These are phyloP conservation scores for Menidia beryllina DNA, from an alignment of 2,113 vertebrate genomes.

Conservation along the genomic window DNA sequence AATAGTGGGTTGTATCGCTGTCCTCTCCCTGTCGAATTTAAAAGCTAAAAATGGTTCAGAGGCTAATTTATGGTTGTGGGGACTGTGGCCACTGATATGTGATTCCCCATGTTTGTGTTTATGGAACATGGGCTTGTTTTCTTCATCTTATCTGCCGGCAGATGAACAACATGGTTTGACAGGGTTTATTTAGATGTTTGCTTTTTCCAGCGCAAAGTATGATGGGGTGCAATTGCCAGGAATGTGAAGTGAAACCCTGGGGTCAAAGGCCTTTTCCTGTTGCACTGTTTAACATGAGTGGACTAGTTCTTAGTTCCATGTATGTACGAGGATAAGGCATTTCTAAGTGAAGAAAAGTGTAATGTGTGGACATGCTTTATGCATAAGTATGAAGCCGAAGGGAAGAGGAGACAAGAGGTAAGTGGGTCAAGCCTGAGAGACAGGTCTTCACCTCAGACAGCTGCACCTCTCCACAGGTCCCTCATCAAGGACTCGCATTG, in stretches of 20 bases:
- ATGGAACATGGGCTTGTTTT: conserved; percentile 73
- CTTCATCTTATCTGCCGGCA: conserved; percentile 78
- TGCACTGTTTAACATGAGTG: conserved; percentile 64
- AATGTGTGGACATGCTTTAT: conserved; percentile 14
- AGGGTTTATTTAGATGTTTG: conserved; percentile 82
- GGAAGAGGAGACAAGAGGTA: conserved; percentile 41
- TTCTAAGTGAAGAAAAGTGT: conserved; percentile 21
- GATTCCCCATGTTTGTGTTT: conserved; percentile 82
- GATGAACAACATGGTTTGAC: conserved; percentile 77
- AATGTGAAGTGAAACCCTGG: conserved; percentile 65
- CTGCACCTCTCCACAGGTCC: conserved; percentile 83
- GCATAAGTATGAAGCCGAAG: conserved; percentile 28
- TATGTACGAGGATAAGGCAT: conserved; percentile 30
- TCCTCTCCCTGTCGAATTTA: conserved; percentile 54
- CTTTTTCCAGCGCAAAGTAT: conserved; percentile 77
- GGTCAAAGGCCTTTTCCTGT: conserved; percentile 82
- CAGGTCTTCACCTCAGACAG: conserved; percentile 84
- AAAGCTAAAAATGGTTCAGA: conserved; percentile 76
- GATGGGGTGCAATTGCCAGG: conserved; percentile 77
- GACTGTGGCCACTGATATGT: conserved; percentile 78
- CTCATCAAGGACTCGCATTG: conserved; percentile 87
- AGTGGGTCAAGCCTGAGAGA: conserved; percentile 70
- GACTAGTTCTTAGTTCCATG: conserved; percentile 26
- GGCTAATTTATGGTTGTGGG: conserved; percentile 80
- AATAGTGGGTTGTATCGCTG: conserved; percentile 76